Evolutionary conservation across 2,113 vertebrate species (phyloP).

Genomic region (Columba livia): DNA sequence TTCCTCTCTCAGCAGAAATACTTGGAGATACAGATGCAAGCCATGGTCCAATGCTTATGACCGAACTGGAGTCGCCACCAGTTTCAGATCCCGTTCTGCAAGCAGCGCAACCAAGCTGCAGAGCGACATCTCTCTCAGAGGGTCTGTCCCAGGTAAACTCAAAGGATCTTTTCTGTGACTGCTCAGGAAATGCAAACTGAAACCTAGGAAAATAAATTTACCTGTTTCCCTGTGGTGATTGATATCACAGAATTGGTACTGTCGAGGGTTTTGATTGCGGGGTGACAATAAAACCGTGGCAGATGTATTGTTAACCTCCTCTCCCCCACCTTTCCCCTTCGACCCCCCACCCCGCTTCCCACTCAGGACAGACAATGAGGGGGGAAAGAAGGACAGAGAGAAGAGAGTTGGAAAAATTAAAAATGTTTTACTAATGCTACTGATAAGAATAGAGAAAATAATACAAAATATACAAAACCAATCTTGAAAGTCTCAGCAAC

Average conservation of each 20-base stretch:
- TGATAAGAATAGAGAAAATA: no score
- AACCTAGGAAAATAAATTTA: not conserved
- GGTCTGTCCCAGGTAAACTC: slow-evolving; percentile 69
- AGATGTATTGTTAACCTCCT: no score
- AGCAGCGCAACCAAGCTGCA: slow-evolving; percentile 10
- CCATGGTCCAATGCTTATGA: slow-evolving; percentile 71
- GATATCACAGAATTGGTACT: not conserved
- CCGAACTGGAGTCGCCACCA: slow-evolving; percentile 59
- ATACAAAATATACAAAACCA: no score
- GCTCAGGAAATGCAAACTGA: not conserved
- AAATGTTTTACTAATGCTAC: no score
- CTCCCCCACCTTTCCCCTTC: no score
- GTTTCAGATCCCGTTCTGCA: not conserved
- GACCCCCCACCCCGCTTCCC: no score
- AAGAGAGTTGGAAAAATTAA: no score
- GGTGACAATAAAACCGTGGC: no score
- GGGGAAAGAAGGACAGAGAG: no score
- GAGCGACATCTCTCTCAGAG: not conserved
- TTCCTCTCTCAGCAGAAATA: slow-evolving; percentile 40
- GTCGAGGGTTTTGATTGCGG: no score
- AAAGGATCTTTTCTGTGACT: not conserved
- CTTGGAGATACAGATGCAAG: slow-evolving; percentile 50
- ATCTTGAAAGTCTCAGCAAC: no score
- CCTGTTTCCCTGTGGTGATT: rapidly evolving
- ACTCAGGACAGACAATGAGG: no score